These are phyloP conservation scores for Kryphioiulus occultus DNA, from an alignment of 2,888 invertebrate genomes.

Conservation along the genomic window DNA sequence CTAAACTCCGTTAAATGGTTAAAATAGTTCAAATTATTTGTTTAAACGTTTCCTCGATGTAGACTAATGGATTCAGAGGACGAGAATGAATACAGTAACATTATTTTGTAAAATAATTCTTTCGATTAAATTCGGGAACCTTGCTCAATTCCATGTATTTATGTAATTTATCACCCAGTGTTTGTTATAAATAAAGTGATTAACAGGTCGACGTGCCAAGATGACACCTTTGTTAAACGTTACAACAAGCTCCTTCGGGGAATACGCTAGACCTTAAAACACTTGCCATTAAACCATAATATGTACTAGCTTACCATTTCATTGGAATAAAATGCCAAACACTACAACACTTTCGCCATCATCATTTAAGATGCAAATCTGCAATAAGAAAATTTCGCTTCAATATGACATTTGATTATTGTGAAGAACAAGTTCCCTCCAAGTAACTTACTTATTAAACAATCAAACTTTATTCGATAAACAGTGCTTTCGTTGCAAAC, in stretches of 20 bases:
- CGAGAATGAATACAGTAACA: not conserved
- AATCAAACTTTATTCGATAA: not conserved
- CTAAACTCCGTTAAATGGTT: not conserved
- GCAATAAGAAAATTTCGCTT: not conserved
- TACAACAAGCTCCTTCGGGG: too few species aligned
- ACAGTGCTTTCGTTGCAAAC: not conserved
- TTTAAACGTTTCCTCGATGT: not conserved
- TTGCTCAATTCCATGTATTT: conserved; percentile 31
- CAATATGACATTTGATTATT: not conserved
- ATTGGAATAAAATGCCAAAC: too few species aligned
- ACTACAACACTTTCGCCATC: too few species aligned
- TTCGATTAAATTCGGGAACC: not conserved
- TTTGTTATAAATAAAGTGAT: conserved; percentile 1
- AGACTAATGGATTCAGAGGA: not conserved
- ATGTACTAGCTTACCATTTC: too few species aligned
- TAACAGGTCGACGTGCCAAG: not conserved
- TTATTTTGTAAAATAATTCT: conserved; percentile 27
- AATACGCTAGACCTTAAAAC: too few species aligned
- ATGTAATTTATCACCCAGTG: not conserved
- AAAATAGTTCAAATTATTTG: not conserved
- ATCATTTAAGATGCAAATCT: too few species aligned
- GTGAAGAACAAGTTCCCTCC: not conserved
- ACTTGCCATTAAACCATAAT: too few species aligned
- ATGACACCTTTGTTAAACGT: not conserved
- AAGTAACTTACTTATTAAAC: not conserved